Evolutionary conservation across 1,140 invertebrate genomes (phyloP).

Genomic region (Ceratosolen fusciceps): DNA sequence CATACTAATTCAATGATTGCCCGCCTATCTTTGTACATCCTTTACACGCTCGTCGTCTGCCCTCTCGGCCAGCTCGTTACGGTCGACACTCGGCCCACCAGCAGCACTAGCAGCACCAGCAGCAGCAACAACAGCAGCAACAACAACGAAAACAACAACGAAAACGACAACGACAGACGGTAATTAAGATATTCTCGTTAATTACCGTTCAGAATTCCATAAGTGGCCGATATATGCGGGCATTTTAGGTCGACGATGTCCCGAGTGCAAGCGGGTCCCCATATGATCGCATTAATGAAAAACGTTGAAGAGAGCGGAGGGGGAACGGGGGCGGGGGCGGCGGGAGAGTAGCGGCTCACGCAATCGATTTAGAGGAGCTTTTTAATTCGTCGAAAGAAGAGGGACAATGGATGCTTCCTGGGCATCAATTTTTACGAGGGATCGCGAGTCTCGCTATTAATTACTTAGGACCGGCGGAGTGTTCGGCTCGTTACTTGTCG

Average conservation of each 20-base stretch:
- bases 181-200: slow-evolving; percentile 61
- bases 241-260: not conserved
- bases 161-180: slow-evolving; percentile 3
- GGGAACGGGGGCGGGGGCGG: too few relatives aligned
- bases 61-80: too few relatives aligned
- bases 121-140: too few relatives aligned
- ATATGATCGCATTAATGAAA: not conserved
- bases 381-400: slow-evolving; percentile 6
- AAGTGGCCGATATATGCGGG: slow-evolving; percentile 56
- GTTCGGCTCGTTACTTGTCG: too few relatives aligned
- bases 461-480: too few relatives aligned
- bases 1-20: slow-evolving; percentile 56
- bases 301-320: not conserved
- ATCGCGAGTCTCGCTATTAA: too few relatives aligned
- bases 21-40: slow-evolving; percentile 31
- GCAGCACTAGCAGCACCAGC: too few relatives aligned
- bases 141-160: too few relatives aligned
- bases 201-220: slow-evolving; percentile 57
- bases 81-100: too few relatives aligned
- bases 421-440: too few relatives aligned
- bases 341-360: not conserved
- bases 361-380: not conserved
- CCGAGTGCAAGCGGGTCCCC: not conserved
- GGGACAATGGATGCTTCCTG: not conserved
- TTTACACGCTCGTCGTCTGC: not conserved